A percentile compares a stretch with the other conserved stretches of the same genome.
These are phyloP conservation scores for Halcyon badia DNA, from an alignment of 2,797 vertebrate genomes.

Conservation along the genomic window DNA sequence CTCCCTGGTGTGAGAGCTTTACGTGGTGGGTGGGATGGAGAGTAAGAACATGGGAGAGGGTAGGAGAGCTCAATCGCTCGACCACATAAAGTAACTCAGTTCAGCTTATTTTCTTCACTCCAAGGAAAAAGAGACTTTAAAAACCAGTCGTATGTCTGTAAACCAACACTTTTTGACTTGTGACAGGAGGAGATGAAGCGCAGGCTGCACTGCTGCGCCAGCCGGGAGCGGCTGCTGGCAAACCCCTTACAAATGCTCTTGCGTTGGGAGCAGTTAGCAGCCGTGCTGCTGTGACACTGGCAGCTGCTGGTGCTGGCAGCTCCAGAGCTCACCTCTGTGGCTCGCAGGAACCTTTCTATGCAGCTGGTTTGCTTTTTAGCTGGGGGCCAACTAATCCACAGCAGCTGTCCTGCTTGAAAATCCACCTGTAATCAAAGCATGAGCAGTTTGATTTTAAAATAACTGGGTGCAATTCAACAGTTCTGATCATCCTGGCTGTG, in stretches of 20 bases:
- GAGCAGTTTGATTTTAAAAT: not conserved
- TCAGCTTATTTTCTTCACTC: not conserved
- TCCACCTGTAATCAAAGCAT: not conserved
- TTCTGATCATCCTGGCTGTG: not conserved
- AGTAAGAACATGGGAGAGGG: not conserved
- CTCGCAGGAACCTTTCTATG: not conserved
- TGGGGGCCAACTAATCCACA: not conserved
- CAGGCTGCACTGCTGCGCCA: not conserved
- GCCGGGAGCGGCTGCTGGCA: constrained; percentile 6
- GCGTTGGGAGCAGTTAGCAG: not conserved
- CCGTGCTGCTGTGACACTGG: not conserved
- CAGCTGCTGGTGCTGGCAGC: not conserved
- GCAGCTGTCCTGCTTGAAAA: not conserved
- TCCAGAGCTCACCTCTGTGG: not conserved
- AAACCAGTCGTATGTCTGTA: not conserved
- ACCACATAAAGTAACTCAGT: not conserved
- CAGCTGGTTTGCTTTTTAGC: not conserved
- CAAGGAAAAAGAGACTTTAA: not conserved
- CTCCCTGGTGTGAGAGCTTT: not conserved
- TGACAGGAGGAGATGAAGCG: not conserved
- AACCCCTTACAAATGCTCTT: not conserved
- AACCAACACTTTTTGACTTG: not conserved
- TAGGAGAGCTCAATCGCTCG: not conserved
- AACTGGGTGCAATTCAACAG: not conserved
- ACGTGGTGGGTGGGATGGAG: not conserved